These are phyloP conservation scores for Drosophila sproati DNA, from an alignment of 1,140 invertebrate genomes.

Conservation along the genomic window DNA sequence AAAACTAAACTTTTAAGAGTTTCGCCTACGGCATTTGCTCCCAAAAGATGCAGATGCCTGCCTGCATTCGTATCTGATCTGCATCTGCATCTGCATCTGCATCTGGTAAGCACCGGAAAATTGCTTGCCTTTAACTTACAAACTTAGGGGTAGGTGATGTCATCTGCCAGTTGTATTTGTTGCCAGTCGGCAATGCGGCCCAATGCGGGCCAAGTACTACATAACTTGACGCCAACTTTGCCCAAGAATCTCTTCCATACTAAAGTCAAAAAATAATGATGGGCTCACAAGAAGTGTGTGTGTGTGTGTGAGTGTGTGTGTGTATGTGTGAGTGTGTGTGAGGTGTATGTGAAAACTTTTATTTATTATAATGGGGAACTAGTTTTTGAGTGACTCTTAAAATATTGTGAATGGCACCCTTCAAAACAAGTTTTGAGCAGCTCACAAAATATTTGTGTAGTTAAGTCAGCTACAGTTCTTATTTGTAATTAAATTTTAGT, in stretches of 20 bases:
- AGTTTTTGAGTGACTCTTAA: not conserved
- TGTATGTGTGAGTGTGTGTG: not conserved
- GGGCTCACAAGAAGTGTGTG: not conserved
- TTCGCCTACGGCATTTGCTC: slow-evolving; percentile 41
- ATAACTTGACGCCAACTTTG: slow-evolving; percentile 35
- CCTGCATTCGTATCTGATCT: slow-evolving; percentile 11
- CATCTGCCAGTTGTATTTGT: slow-evolving; percentile 25
- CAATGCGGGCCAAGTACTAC: slow-evolving; percentile 18
- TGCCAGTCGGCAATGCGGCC: slow-evolving; percentile 11
- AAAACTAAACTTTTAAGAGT: slow-evolving; percentile 80
- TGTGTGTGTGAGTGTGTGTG: not conserved
- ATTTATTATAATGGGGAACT: slow-evolving; percentile 5
- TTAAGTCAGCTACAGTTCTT: too few relatives aligned
- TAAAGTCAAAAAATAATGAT: slow-evolving; percentile 32
- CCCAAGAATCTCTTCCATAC: not conserved
- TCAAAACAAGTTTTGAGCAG: too few relatives aligned
- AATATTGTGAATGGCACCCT: not conserved
- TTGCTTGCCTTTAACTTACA: slow-evolving; percentile 29
- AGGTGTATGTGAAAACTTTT: slow-evolving; percentile 7
- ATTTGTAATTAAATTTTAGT: too few relatives aligned
- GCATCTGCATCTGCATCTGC: slow-evolving; percentile 16
- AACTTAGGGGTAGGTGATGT: slow-evolving; percentile 15
- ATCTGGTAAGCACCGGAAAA: slow-evolving; percentile 26
- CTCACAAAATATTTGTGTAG: too few relatives aligned
- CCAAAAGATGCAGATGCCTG: slow-evolving; percentile 31